phyloP scores from a whole-genome alignment of 2,797 vertebrate species.

The Lagodon rhomboides region DNA sequence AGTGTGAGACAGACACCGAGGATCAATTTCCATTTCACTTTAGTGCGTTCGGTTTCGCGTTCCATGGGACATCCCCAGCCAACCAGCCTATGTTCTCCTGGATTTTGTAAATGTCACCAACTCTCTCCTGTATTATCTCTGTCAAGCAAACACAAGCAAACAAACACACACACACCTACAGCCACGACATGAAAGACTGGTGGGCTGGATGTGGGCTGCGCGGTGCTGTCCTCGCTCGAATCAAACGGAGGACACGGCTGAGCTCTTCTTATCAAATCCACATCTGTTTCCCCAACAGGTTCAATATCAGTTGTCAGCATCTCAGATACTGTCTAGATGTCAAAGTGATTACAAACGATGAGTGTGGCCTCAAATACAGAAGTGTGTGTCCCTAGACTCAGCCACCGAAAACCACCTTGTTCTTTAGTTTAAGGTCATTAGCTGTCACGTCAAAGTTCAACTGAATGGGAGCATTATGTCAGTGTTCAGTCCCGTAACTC shows the following conservation, averaged over 20 bases:
- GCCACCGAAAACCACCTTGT: not conserved
- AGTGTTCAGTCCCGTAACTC: too few species aligned
- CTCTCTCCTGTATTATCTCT: slow-evolving; percentile 38
- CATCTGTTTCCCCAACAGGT: not conserved
- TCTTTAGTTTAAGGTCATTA: not conserved
- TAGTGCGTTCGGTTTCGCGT: slow-evolving; percentile 64
- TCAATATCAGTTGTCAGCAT: not conserved
- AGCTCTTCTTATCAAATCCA: not conserved
- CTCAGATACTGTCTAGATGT: not conserved
- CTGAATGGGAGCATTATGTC: not conserved
- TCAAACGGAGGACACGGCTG: slow-evolving; percentile 4
- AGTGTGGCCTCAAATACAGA: not conserved
- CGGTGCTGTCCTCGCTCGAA: slow-evolving; percentile 71
- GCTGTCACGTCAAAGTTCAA: not conserved
- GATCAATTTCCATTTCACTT: slow-evolving; percentile 65
- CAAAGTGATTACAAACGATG: not conserved
- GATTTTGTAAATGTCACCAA: slow-evolving; percentile 60
- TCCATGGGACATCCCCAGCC: slow-evolving; percentile 75
- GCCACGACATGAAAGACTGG: slow-evolving; percentile 21
- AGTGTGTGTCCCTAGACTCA: not conserved
- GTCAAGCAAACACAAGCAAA: not conserved
- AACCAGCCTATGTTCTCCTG: slow-evolving; percentile 61
- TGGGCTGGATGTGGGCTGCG: slow-evolving; percentile 15
- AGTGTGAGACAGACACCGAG: slow-evolving; percentile 9
- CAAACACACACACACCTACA: not conserved